phyloP scores from a whole-genome alignment of 2,888 invertebrate species.

The Megaustenia siamemsis region DNA sequence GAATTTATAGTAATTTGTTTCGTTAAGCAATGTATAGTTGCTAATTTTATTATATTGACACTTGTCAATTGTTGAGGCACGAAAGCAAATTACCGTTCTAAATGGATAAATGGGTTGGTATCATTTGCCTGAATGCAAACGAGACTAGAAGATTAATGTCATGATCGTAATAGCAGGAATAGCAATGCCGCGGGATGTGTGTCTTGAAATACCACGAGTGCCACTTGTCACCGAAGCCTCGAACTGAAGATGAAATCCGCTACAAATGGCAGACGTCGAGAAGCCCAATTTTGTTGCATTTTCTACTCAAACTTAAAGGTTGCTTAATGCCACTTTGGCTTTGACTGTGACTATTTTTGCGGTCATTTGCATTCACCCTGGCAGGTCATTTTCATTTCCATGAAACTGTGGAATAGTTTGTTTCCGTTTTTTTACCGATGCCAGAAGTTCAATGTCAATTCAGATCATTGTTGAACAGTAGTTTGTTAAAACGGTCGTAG shows the following conservation, averaged over 20 bases:
- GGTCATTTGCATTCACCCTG: slow-evolving; percentile 17
- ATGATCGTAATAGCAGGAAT: background rate
- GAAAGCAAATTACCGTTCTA: no score
- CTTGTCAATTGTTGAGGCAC: no score
- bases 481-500: background rate
- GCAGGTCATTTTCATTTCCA: background rate
- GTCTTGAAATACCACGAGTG: slow-evolving; percentile 21
- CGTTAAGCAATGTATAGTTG: no score
- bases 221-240: slow-evolving; percentile 4
- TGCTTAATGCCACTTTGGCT: slow-evolving; percentile 29
- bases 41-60: no score
- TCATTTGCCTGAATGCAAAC: background rate
- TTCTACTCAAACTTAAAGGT: slow-evolving; percentile 19
- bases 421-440: background rate
- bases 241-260: background rate
- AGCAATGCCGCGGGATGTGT: background rate
- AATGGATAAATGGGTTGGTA: background rate
- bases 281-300: slow-evolving; percentile 26
- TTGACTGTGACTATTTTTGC: background rate
- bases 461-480: background rate
- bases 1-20: no score
- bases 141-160: slow-evolving; percentile 20
- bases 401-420: background rate
- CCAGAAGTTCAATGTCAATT: slow-evolving; percentile 20
- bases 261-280: slow-evolving; percentile 17